A percentile compares a stretch with the other conserved stretches of the same genome.
phyloP scores from a whole-genome alignment of 2,888 invertebrate genomes.

The Argyresthia goedartella region DNA sequence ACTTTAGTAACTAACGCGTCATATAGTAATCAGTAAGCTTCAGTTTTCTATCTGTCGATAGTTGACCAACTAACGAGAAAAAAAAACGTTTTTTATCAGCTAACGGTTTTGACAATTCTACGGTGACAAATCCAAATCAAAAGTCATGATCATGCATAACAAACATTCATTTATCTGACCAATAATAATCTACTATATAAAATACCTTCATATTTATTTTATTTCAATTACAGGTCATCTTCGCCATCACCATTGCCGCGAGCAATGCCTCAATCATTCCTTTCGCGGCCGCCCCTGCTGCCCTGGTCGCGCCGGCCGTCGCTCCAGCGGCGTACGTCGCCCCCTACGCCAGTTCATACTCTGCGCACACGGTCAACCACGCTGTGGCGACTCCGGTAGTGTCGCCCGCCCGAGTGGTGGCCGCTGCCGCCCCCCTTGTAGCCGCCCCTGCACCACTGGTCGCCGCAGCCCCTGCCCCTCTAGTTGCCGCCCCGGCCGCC shows the following conservation, averaged over 20 bases:
- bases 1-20: too few relatives aligned
- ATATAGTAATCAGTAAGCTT: too few relatives aligned
- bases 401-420: slow-evolving; percentile 37
- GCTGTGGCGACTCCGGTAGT: slow-evolving; percentile 78
- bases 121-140: too few relatives aligned
- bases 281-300: slow-evolving; percentile 49
- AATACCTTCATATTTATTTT: background rate
- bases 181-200: too few relatives aligned
- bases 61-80: too few relatives aligned
- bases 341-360: slow-evolving; percentile 82
- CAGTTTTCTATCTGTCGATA: too few relatives aligned
- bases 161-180: too few relatives aligned
- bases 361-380: slow-evolving; percentile 81
- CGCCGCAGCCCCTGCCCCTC: slow-evolving; percentile 20
- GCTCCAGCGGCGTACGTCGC: slow-evolving; percentile 75
- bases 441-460: slow-evolving; percentile 13
- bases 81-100: too few relatives aligned
- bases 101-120: too few relatives aligned
- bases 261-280: slow-evolving; percentile 43
- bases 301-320: slow-evolving; percentile 62
- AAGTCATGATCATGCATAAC: too few relatives aligned
- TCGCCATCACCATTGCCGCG: slow-evolving; percentile 42
- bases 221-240: slow-evolving; percentile 37
- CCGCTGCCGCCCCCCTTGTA: slow-evolving; percentile 18
- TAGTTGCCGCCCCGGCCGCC: slow-evolving; percentile 13